Evolutionary conservation across 2,888 invertebrate species (phyloP).

Genomic region (Leptinotarsa rubiginosa): DNA sequence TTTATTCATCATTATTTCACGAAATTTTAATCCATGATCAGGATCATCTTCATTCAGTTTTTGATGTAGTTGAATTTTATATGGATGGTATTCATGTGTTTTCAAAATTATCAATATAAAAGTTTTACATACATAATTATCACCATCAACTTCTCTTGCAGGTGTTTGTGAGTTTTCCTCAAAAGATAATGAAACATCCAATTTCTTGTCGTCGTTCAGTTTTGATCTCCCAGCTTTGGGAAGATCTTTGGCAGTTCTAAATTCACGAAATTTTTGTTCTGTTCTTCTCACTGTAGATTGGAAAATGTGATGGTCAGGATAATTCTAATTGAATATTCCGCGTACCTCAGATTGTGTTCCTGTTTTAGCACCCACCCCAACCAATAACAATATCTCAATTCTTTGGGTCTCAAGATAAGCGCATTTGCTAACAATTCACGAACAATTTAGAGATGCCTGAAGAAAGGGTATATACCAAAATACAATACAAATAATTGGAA

Average conservation of each 20-base stretch:
- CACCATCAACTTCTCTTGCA: neutral
- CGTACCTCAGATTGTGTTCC: no score
- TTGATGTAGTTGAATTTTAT: slow-evolving; percentile 7
- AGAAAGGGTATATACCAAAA: no score
- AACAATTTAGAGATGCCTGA: no score
- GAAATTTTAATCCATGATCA: neutral
- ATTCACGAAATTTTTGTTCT: neutral
- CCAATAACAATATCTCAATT: no score
- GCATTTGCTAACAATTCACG: no score
- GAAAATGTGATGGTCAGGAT: no score
- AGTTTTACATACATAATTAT: slow-evolving; percentile 29
- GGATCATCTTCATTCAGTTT: neutral
- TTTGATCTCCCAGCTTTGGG: neutral
- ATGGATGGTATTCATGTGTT: neutral
- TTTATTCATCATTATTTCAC: neutral
- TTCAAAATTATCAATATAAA: neutral
- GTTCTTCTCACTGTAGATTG: neutral
- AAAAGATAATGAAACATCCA: neutral
- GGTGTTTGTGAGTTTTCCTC: neutral
- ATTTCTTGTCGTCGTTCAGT: neutral
- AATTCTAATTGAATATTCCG: no score
- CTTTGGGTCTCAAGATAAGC: no score
- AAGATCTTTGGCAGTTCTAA: neutral
- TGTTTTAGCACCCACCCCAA: no score
- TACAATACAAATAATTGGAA: no score